A percentile compares a stretch with the other conserved stretches of the same genome.
Conservation (phyloP, 2,797 vertebrate species). For the Chromobotia macracanthus region DNA sequence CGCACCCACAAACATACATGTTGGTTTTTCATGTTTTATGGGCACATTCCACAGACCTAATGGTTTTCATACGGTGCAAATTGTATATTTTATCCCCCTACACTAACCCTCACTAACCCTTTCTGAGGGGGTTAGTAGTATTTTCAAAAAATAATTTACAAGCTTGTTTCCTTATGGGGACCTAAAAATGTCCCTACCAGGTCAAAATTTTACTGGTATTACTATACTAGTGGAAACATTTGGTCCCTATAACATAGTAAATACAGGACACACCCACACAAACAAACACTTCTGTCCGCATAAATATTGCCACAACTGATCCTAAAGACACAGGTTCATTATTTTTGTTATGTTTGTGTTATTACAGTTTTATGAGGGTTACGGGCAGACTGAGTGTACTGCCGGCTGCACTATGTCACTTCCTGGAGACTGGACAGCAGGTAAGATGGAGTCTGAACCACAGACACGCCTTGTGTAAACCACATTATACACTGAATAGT, state of each 20-base stretch:
- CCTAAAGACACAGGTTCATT: background rate
- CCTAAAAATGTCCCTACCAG: no score
- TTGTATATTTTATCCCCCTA: no score
- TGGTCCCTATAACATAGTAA: no score
- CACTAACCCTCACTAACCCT: no score
- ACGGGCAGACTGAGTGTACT: slow-evolving; percentile 96
- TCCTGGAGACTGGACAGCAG: slow-evolving; percentile 95
- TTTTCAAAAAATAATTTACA: no score
- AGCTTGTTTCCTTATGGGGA: no score
- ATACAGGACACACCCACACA: background rate
- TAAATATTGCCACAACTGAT: background rate
- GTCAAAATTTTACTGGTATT: no score
- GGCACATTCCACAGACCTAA: no score
- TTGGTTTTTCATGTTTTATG: no score
- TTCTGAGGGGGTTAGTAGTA: no score
- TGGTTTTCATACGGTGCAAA: no score
- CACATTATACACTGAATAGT: background rate
- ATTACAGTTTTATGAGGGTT: slow-evolving; percentile 94
- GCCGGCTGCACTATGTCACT: slow-evolving; percentile 88
- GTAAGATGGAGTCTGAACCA: slow-evolving; percentile 66
- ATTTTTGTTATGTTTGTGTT: slow-evolving; percentile 3
- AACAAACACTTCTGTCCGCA: background rate
- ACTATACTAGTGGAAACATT: no score
- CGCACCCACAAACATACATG: background rate
- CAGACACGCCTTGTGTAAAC: background rate